Percentiles rank a stretch among this genome's conserved stretches.
phyloP scores from a whole-genome alignment of 2,888 invertebrate species.

The Melanchra persicariae region DNA sequence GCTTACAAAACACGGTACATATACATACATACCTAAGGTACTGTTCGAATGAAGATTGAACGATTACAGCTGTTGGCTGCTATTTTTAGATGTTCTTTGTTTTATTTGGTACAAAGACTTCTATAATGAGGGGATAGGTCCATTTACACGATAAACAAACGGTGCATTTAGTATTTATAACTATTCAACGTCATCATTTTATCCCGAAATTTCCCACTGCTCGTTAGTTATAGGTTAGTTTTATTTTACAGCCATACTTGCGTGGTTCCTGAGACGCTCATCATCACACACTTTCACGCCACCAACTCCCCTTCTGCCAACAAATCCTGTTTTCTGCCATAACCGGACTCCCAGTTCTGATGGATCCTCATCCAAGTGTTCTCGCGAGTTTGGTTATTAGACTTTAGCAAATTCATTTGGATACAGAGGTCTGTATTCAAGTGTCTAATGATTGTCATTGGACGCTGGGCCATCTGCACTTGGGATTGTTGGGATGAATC shows the following conservation, averaged over 20 bases:
- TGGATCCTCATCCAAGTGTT: too few species aligned
- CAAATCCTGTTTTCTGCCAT: too few species aligned
- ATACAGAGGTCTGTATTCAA: too few species aligned
- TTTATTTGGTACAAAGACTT: background rate
- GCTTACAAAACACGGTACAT: slow-evolving; percentile 53
- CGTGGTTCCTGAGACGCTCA: background rate
- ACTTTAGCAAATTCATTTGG: background rate
- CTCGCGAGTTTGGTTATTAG: background rate
- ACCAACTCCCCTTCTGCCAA: background rate
- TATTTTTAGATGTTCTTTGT: slow-evolving; percentile 13
- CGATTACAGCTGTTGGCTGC: slow-evolving; percentile 38
- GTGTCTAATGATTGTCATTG: too few species aligned
- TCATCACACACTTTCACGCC: background rate
- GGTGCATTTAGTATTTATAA: background rate
- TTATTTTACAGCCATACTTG: background rate
- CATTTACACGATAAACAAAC: background rate
- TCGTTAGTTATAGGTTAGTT: background rate
- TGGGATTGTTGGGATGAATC: too few species aligned
- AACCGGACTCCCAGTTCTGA: too few species aligned
- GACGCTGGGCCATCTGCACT: too few species aligned
- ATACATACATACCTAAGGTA: slow-evolving; percentile 13
- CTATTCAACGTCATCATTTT: background rate
- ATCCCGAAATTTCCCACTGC: background rate
- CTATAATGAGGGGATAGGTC: background rate
- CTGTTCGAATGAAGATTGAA: slow-evolving; percentile 53